Evolutionary conservation across 2,797 vertebrate genomes (phyloP).

Genomic region (Melanotaenia parkinsoni): DNA sequence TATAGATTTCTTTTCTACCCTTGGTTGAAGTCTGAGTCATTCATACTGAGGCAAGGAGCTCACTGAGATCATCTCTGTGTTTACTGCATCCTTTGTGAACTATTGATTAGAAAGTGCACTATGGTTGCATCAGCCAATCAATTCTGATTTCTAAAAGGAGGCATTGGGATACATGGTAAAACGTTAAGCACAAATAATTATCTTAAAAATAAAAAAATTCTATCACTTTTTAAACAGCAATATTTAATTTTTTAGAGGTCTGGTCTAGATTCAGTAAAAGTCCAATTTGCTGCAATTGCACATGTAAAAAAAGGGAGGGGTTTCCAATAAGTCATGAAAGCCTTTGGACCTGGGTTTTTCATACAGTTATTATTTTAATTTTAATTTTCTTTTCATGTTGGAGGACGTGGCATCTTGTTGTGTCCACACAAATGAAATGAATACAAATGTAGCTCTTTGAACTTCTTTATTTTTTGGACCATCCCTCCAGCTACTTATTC

Average conservation of each 20-base stretch:
- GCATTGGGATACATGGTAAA: slow-evolving; percentile 44
- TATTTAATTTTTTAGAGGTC: slow-evolving; percentile 18
- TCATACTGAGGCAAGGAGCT: slow-evolving; percentile 9
- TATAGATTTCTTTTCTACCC: slow-evolving; percentile 46
- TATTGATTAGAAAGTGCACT: slow-evolving; percentile 60
- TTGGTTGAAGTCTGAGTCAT: slow-evolving; percentile 26
- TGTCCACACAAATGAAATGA: background rate
- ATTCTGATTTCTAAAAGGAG: slow-evolving; percentile 54
- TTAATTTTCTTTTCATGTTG: background rate
- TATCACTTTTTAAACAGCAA: slow-evolving; percentile 27
- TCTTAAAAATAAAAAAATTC: background rate
- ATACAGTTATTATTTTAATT: background rate
- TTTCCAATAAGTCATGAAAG: background rate
- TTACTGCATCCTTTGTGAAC: slow-evolving; percentile 54
- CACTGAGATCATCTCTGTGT: slow-evolving; percentile 47
- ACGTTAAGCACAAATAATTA: slow-evolving; percentile 29
- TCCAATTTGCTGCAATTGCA: slow-evolving; percentile 21
- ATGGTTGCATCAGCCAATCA: slow-evolving; percentile 56
- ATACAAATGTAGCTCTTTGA: background rate
- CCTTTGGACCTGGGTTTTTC: background rate
- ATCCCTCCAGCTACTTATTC: background rate
- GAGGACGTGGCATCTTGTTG: background rate
- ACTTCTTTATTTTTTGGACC: background rate
- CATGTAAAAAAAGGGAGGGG: background rate
- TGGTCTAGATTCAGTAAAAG: slow-evolving; percentile 8